These are phyloP conservation scores for Podargus strigoides DNA, from an alignment of 2,797 vertebrate genomes.

Conservation along the genomic window DNA sequence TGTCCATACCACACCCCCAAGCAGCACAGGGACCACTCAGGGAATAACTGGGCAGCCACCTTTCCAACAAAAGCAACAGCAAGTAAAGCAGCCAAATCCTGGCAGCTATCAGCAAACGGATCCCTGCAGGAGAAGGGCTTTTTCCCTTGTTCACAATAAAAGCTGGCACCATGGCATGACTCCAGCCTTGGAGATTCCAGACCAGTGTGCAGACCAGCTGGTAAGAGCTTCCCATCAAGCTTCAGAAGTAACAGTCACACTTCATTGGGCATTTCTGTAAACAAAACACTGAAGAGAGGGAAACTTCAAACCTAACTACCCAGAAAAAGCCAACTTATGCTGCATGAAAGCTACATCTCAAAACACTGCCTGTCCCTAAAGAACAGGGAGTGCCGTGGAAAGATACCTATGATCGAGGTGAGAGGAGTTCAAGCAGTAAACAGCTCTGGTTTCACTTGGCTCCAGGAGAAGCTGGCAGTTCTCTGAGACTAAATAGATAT, in stretches of 20 bases:
- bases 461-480: background rate
- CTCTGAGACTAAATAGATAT: background rate
- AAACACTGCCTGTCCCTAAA: background rate
- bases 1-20: accelerated
- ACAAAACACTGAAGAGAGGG: background rate
- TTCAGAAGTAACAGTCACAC: background rate
- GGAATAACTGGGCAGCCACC: background rate
- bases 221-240: background rate
- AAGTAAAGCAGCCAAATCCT: background rate
- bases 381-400: background rate
- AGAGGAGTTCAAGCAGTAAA: background rate
- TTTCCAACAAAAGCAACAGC: background rate
- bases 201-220: background rate
- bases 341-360: background rate
- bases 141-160: background rate
- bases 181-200: background rate
- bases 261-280: background rate
- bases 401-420: background rate
- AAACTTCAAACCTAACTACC: background rate
- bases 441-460: background rate
- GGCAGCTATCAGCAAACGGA: background rate
- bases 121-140: background rate
- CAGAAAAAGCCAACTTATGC: background rate
- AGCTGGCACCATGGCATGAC: background rate
- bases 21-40: background rate